Conservation (phyloP, 2,113 vertebrate species). For the Circaetus cinerascens region DNA sequence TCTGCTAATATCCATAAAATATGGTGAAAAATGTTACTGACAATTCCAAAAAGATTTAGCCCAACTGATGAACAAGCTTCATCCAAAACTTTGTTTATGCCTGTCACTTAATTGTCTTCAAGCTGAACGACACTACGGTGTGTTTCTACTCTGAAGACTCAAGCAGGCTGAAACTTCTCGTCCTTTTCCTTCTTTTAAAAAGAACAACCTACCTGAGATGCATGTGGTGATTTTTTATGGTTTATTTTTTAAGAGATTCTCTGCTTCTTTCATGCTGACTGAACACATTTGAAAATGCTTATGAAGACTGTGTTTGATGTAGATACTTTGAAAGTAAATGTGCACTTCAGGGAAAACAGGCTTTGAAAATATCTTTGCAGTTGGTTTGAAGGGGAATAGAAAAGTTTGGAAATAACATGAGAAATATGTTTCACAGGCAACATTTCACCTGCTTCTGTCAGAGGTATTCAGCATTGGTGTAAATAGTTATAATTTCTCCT, state of each 20-base stretch:
- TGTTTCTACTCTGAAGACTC: not conserved
- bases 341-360: not conserved
- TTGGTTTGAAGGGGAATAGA: not conserved
- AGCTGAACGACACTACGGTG: not conserved
- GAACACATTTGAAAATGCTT: conserved; percentile 35
- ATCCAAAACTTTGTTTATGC: not conserved
- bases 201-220: not conserved
- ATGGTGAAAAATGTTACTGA: not conserved
- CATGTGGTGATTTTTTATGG: not conserved
- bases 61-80: not conserved
- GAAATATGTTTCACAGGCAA: not conserved
- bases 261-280: conserved; percentile 16
- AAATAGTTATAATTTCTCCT: not conserved
- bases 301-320: conserved; percentile 22
- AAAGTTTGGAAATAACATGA: not conserved
- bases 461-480: not conserved
- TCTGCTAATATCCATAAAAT: not conserved
- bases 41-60: not conserved
- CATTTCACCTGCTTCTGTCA: not conserved
- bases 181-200: not conserved
- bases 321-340: conserved; percentile 29
- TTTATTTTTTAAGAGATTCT: not conserved
- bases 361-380: not conserved
- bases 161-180: not conserved
- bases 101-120: not conserved